Conservation (phyloP, 1,140 invertebrate genomes). For the Mylabris phalerata region DNA sequence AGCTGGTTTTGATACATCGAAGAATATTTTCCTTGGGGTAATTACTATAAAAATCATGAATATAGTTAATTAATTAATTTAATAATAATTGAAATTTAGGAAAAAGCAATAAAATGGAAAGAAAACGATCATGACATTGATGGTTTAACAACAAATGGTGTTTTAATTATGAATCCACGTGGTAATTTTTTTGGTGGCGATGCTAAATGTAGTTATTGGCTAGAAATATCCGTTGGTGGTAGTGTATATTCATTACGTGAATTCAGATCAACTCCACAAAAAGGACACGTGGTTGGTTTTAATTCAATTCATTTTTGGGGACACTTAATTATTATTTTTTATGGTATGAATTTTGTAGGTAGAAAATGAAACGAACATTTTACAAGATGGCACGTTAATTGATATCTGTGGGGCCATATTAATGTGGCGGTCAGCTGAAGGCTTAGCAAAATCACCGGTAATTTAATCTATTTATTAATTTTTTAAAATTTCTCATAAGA, state of each 20-base stretch:
- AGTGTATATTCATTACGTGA: constrained; percentile 91
- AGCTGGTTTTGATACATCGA: constrained; percentile 95
- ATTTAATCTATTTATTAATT: constrained; percentile 57
- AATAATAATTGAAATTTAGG: constrained; percentile 50
- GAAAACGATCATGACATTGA: constrained; percentile 90
- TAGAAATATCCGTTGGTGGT: constrained; percentile 95
- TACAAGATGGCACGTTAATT: constrained; percentile 96
- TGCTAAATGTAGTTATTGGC: constrained; percentile 77
- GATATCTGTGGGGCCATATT: constrained; percentile 99
- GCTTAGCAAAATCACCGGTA: constrained; percentile 90
- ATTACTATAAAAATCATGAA: constrained; percentile 55
- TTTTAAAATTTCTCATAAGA: background rate
- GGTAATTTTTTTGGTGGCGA: constrained; percentile 75
- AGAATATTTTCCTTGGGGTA: constrained; percentile 98
- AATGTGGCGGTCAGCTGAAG: constrained; percentile 94
- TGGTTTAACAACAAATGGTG: constrained; percentile 97
- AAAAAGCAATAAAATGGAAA: constrained; percentile 99
- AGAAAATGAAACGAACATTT: constrained; percentile 79
- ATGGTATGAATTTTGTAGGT: constrained; percentile 44
- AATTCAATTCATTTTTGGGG: background rate
- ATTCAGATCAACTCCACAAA: constrained; percentile 88
- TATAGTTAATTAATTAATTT: background rate
- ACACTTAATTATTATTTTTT: background rate
- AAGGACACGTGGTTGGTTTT: constrained; percentile 61
- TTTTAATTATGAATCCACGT: constrained; percentile 90